These are phyloP conservation scores for Dasypus novemcinctus DNA, from an alignment of 2,113 vertebrate genomes.

Conservation along the genomic window DNA sequence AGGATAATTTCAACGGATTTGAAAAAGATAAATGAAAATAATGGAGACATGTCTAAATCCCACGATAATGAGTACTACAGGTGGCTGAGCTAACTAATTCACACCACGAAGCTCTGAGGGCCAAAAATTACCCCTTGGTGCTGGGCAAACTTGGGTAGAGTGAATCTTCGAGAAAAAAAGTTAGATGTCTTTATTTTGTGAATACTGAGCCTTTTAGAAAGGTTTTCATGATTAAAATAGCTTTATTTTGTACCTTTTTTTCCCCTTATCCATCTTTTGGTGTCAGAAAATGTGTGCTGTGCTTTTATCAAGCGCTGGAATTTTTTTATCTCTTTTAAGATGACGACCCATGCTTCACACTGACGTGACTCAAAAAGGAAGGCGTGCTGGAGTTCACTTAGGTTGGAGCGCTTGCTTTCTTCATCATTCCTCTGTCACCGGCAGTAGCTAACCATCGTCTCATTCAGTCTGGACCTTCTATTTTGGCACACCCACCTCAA, in stretches of 20 bases:
- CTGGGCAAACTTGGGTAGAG: not conserved
- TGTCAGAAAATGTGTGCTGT: not conserved
- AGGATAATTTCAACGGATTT: not conserved
- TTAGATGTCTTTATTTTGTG: not conserved
- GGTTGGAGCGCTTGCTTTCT: not conserved
- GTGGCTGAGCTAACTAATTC: not conserved
- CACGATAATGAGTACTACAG: not conserved
- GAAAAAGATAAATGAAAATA: not conserved
- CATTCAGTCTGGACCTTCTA: slow-evolving; percentile 34
- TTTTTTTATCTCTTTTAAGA: not conserved
- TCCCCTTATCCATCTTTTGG: not conserved
- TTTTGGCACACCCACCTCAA: not conserved
- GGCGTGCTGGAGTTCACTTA: not conserved
- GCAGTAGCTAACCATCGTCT: slow-evolving; percentile 3
- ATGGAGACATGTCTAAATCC: not conserved
- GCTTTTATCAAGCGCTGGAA: not conserved
- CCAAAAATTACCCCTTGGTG: not conserved
- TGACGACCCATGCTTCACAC: not conserved
- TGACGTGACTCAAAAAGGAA: slow-evolving; percentile 12
- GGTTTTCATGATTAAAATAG: not conserved
- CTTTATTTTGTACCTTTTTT: not conserved
- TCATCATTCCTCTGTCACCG: slow-evolving; percentile 1
- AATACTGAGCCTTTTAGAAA: not conserved
- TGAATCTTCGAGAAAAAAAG: not conserved
- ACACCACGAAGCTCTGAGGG: not conserved